Evolutionary conservation across 1,140 invertebrate species (phyloP), one percentile per base, ranked within the genome.

Genomic region (Bilobella aurantiaca): DNA sequence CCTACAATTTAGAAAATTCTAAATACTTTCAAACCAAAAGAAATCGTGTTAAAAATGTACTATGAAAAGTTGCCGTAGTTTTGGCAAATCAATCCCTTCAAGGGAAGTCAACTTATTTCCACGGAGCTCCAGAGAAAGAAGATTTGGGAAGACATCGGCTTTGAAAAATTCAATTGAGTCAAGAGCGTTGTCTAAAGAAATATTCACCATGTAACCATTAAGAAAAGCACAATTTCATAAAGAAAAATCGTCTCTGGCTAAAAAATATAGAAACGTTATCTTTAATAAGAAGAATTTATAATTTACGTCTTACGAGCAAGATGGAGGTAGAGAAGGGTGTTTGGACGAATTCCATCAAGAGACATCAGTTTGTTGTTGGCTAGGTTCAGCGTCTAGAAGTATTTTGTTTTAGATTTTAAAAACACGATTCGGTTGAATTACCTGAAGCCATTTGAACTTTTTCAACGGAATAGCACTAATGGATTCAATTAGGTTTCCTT

Each of bases 41-140:
- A 12, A 12, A 23, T 8, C 8, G 53, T 5, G n/a, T 14, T 8
- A 29, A 12, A 62, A 27, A 30, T n/a, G 3, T 63, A 67, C 65
- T 3, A 67, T 18, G 31, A 34, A 67, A 3, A 67, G n/a, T 3
- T 60, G 59, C 14, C 53, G 59, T 1, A 67, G 60, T 18, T 32
- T 28, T 2, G 65, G 65, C 2, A 67, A 25, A 5, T 67, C 53
- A 37, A 67, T 14, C 37, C 42, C 60, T 1, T 12, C 53, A 18
- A 67, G 2, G 21, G 5, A 3, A 25, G 56, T 37, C 30, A 67
- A 37, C 8, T 59, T 57, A 58, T 67, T 67, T 23, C 60, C 65
- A 31, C 60, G 46, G 1, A 67, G 49, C 49, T 67, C 65, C 28
- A 67, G 56, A 5, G 58, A 31, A 18, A 27, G 47, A 2, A 66